These are phyloP conservation scores for Orbicella faveolata DNA, from an alignment of 64 coral and sea anemone species.

Conservation along the genomic window DNA sequence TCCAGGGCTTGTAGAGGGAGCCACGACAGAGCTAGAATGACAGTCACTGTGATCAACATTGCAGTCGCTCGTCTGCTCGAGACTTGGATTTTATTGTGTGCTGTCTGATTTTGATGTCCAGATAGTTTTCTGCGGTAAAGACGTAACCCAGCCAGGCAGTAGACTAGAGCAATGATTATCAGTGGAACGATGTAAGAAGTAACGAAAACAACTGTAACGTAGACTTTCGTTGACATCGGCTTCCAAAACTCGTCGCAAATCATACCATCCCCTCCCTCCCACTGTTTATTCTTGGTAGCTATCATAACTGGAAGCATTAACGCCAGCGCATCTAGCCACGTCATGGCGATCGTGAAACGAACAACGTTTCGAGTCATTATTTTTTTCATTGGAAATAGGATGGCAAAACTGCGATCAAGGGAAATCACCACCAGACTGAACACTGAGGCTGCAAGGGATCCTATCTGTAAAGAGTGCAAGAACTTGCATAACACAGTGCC, in stretches of 20 bases:
- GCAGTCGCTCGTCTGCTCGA: slow-evolving; percentile 35
- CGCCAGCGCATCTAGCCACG: too few species aligned
- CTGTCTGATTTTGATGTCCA: slow-evolving; percentile 10
- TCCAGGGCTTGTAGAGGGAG: slow-evolving; percentile 47
- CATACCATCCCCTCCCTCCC: neutral
- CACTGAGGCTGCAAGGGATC: too few species aligned
- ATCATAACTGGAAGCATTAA: too few species aligned
- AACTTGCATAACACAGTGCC: too few species aligned
- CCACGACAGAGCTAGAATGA: slow-evolving; percentile 67
- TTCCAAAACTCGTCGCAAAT: neutral
- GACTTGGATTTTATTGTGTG: slow-evolving; percentile 33
- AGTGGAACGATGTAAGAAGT: slow-evolving; percentile 30
- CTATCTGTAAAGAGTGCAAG: too few species aligned
- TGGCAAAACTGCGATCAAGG: too few species aligned
- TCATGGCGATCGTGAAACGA: too few species aligned
- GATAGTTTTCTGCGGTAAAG: slow-evolving; percentile 56
- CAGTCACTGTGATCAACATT: slow-evolving; percentile 51
- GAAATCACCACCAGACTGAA: too few species aligned
- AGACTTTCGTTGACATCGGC: neutral
- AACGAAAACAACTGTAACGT: neutral
- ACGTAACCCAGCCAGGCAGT: slow-evolving; percentile 32
- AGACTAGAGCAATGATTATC: slow-evolving; percentile 8
- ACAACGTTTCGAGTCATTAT: too few species aligned
- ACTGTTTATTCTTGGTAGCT: neutral
- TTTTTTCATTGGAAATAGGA: too few species aligned